Base-by-base conservation (phyloP, 2,113 vertebrate species). In the Datnioides undecimradiatus region DNA sequence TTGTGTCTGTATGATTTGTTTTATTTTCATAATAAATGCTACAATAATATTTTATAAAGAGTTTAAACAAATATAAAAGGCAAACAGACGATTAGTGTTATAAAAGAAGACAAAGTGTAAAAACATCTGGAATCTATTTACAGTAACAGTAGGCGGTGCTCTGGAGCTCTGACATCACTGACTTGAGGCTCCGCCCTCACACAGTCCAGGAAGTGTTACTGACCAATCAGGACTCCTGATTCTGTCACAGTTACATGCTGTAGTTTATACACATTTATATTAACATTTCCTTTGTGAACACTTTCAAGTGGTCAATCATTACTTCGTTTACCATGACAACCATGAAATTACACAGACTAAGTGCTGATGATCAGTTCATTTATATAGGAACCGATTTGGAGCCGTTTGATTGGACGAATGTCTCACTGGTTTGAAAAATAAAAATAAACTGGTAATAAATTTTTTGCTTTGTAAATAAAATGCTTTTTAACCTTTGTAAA, bases 1-100 rank as follows among this genome's bases (percentile, higher is more conserved):
- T 45, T 27, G 16, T 27, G 57, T 79, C 82, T 8, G 31, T 77
- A 58, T 45, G 46, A 58, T 69, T 73, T 58, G 46, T 65, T 90
- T 88, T 82, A 89, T 90, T 92, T 87, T 88, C 60, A 67, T 90
- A 69, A 82, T 80, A 91, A 90, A 88, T 72, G 88, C 63, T 75
- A 73, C 63, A 23, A 76, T 62, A 58, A 59, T 72, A 38, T 84
- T 84, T 88, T 64, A 87, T 83, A 87, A 73, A 82, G 54, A 67
- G 72, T 45, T 43, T 63, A 49, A 76, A 86, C 62, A 79, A 69
- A 80, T 83, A 84, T 58, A 84, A 87, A 85, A 78, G 48, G 85
- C 79, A 73, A 45, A 84, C 72, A 49, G 25, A 69, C 13, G 38
- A 68, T 90, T 88, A 89, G 88, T 87, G 73, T 83, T 59, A 3